Evolutionary conservation across 1,140 invertebrate genomes (phyloP).

Genomic region (Sitodiplosis mosellana): DNA sequence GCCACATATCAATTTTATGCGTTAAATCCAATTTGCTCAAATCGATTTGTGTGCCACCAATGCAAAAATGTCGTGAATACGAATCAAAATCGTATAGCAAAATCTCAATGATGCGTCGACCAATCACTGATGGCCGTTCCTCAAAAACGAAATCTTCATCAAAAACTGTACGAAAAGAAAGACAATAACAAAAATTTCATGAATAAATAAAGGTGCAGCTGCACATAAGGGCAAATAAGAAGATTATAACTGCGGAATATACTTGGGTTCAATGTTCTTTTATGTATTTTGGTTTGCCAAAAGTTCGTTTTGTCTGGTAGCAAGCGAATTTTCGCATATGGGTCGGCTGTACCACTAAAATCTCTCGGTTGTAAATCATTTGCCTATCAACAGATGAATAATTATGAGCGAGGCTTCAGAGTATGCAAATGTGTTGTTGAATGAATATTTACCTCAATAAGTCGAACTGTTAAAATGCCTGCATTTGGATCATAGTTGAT

Average conservation of each 20-base stretch:
- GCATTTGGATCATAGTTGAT: slow-evolving; percentile 28
- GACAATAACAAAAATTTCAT: not conserved
- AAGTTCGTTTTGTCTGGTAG: slow-evolving; percentile 36
- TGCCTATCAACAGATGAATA: slow-evolving; percentile 21
- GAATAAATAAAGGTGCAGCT: not conserved
- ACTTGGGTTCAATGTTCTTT: slow-evolving; percentile 42
- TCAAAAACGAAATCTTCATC: slow-evolving; percentile 56
- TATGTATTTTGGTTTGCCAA: slow-evolving; percentile 40
- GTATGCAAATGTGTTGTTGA: not conserved
- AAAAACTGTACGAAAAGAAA: slow-evolving; percentile 34
- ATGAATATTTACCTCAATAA: slow-evolving; percentile 25
- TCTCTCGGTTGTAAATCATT: slow-evolving; percentile 34
- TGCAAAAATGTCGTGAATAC: slow-evolving; percentile 36
- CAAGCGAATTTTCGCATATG: slow-evolving; percentile 37
- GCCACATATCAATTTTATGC: slow-evolving; percentile 26
- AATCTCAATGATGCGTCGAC: slow-evolving; percentile 29
- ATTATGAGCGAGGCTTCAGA: not conserved
- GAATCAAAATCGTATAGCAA: slow-evolving; percentile 47
- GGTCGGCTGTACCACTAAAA: slow-evolving; percentile 36
- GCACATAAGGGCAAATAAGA: not conserved
- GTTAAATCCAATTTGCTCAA: slow-evolving; percentile 27
- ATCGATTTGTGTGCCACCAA: slow-evolving; percentile 33
- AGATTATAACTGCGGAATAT: no score
- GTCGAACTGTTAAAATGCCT: slow-evolving; percentile 29
- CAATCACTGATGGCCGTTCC: slow-evolving; percentile 38